Base-by-base conservation (phyloP, 2,888 invertebrate species). In the Drosophila hamatofila region DNA sequence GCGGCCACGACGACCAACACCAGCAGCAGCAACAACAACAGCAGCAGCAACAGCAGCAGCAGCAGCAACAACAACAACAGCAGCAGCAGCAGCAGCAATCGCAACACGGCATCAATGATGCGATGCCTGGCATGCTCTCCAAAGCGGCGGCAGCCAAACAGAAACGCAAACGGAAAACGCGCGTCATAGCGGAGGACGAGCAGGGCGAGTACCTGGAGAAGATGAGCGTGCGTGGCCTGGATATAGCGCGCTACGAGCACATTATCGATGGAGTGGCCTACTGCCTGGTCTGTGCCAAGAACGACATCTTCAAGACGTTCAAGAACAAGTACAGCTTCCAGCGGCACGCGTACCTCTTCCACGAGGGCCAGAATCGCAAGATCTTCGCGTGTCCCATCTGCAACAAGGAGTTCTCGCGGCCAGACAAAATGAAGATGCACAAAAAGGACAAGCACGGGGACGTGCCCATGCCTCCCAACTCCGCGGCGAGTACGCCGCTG, bases 361-460 rank as follows among this genome's bases (percentile, higher is more conserved):
- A 92, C 57, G 92, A 92, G 73, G 92, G 92, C 6, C 91, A 90
- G 41, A 92, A 92, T 71, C 92, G 92, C 35, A 92, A 92, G 82
- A 91, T 92, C 54, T 92, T 92, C 58, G 92, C 92, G 12, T 92
- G 92, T 64, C 92, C 92, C 59, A 89, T 92, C 35, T 92, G 92
- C 78, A 92, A 91, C 75, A 92, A 92, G 70, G 92, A 92, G 73
- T 92, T 92, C 75, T 92, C 92, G 46, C 87, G 92, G 0, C 92
- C 92, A 1, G 92, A 92, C 60, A 92, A 92, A 75, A 92, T 92
- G 92, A 92, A 92, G 76, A 91, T 92, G 92, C 92, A 92, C 80
- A 92, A 92, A 71, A 92, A 92, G 78, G 92, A 92, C 56, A 92
- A 92, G 59, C 92, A 92, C 59, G 91, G 91, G 11, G 92, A 91